Percentiles rank a stretch among this genome's conserved stretches.
Conservation (phyloP, 92 coral and sea anemone genomes). For the Diadumene lineata region DNA sequence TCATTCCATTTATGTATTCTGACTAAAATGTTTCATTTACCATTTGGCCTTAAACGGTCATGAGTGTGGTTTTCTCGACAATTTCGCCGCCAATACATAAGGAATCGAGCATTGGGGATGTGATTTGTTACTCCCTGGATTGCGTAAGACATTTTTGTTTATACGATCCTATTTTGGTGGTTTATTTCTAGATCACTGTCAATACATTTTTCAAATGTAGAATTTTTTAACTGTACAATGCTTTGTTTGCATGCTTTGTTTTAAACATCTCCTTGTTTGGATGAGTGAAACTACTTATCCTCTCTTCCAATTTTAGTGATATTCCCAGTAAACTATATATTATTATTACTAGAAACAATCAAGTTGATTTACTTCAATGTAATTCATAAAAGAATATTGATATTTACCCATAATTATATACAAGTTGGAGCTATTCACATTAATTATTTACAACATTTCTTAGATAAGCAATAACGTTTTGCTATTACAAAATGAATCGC, state of each 20-base stretch:
- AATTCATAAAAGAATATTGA: constrained; percentile 18
- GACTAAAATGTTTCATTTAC: neutral
- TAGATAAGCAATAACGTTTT: neutral
- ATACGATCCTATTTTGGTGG: too few relatives aligned
- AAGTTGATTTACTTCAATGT: neutral
- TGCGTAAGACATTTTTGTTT: neutral
- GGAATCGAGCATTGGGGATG: neutral
- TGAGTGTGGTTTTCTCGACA: neutral
- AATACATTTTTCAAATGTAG: neutral
- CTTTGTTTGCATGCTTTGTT: neutral
- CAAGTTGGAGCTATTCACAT: constrained; percentile 22
- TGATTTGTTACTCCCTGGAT: neutral
- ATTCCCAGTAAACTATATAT: neutral
- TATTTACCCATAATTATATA: constrained; percentile 19
- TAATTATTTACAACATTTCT: constrained; percentile 20
- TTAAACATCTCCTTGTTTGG: neutral
- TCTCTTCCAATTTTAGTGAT: neutral
- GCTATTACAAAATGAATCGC: neutral
- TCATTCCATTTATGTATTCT: neutral
- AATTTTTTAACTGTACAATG: neutral
- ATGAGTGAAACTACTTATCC: neutral
- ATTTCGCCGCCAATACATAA: neutral
- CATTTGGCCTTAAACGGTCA: neutral
- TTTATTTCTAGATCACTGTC: neutral
- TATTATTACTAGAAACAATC: neutral